phyloP scores from a whole-genome alignment of 2,113 vertebrate species.

The Dasyprocta punctata region DNA sequence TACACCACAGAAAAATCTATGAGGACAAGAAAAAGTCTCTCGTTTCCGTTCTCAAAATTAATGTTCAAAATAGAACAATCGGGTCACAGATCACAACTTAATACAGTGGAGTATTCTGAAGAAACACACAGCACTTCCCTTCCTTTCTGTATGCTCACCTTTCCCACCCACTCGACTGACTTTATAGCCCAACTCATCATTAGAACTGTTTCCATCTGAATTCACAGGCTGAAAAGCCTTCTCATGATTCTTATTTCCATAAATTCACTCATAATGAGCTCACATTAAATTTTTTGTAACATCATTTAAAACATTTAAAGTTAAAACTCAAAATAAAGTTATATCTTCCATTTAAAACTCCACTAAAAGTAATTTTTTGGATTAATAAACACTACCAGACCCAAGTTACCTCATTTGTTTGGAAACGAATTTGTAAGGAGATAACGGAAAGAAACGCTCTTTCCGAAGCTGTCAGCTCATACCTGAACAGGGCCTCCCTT shows the following conservation, averaged over 20 bases:
- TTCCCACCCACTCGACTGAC: neutral
- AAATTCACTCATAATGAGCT: neutral
- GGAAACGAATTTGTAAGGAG: neutral
- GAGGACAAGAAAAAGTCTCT: neutral
- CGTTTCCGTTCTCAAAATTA: neutral
- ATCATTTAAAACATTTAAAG: neutral
- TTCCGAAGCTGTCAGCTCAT: neutral
- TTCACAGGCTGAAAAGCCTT: neutral
- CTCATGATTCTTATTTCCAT: slow-evolving; percentile 10
- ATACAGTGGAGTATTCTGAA: neutral
- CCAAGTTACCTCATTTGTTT: neutral
- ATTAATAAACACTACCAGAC: neutral
- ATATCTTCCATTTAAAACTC: slow-evolving; percentile 2
- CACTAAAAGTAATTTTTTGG: neutral
- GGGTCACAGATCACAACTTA: neutral
- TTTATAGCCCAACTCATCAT: neutral
- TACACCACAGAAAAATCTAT: neutral
- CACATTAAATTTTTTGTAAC: neutral
- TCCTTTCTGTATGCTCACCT: neutral
- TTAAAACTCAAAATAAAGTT: slow-evolving; percentile 25
- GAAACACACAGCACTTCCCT: neutral
- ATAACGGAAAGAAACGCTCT: neutral
- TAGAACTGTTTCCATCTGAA: neutral
- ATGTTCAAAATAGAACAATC: slow-evolving; percentile 3
- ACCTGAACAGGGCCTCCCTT: slow-evolving; percentile 97